These are phyloP conservation scores for Lepus townsendii DNA, from an alignment of 2,797 vertebrate species.

Conservation along the genomic window DNA sequence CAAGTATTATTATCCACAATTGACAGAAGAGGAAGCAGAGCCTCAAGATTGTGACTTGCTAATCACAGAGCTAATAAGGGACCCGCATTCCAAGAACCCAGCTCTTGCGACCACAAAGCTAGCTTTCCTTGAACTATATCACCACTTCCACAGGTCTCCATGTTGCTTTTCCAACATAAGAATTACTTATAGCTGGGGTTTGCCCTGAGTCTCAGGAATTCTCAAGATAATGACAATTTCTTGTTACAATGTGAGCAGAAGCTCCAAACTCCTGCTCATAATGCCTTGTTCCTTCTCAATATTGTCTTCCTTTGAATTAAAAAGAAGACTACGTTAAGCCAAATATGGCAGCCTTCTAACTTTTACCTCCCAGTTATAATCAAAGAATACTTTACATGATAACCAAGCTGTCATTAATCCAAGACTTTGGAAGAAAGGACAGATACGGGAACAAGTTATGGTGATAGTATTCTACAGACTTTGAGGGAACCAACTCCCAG, in stretches of 20 bases:
- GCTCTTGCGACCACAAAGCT: background rate
- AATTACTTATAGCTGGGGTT: background rate
- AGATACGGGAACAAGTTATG: background rate
- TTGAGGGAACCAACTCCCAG: background rate
- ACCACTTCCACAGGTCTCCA: background rate
- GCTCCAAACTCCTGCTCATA: background rate
- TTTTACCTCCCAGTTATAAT: background rate
- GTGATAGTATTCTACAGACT: background rate
- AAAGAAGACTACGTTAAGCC: constrained; percentile 12
- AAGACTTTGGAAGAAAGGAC: background rate
- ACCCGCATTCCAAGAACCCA: background rate
- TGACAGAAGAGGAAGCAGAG: constrained; percentile 59
- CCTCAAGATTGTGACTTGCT: constrained; percentile 60
- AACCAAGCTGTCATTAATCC: background rate
- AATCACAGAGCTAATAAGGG: background rate
- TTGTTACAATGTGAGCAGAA: constrained; percentile 17
- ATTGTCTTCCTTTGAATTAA: background rate
- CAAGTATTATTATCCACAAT: background rate
- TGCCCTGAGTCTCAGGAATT: background rate
- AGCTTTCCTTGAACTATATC: background rate
- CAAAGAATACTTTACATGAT: constrained; percentile 25
- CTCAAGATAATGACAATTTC: background rate
- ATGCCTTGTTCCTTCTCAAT: background rate
- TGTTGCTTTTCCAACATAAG: constrained; percentile 38
- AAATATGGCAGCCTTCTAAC: background rate